A percentile compares a stretch with the other conserved stretches of the same genome.
phyloP scores from a whole-genome alignment of 1,140 invertebrate genomes.

The Caenorhabditis brenneri region DNA sequence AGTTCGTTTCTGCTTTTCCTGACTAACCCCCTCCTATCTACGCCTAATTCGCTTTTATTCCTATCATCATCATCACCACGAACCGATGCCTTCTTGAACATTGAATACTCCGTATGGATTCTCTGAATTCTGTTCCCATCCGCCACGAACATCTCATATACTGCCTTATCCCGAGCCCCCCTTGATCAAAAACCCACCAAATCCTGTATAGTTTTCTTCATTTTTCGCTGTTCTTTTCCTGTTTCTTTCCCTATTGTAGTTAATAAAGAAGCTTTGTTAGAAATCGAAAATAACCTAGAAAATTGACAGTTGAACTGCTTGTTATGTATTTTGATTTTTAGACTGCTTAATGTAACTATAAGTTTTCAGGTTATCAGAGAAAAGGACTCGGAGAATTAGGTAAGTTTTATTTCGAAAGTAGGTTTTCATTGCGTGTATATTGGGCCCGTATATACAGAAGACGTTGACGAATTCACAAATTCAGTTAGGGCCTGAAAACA shows the following conservation, averaged over 20 bases:
- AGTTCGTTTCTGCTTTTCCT: neutral
- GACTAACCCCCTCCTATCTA: neutral
- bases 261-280: neutral
- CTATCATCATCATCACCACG: neutral
- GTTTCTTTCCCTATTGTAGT: neutral
- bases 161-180: conserved; percentile 19
- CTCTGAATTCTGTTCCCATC: neutral
- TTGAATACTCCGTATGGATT: neutral
- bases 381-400: too few relatives aligned
- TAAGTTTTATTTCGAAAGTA: too few relatives aligned
- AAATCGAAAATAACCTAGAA: neutral
- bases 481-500: conserved; percentile 38
- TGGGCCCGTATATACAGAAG: conserved; percentile 13
- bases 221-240: neutral
- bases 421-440: too few relatives aligned
- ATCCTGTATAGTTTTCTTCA: conserved; percentile 20
- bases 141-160: conserved; percentile 32
- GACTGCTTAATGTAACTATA: too few relatives aligned
- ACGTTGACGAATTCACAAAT: neutral
- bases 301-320: too few relatives aligned
- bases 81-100: neutral
- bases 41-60: neutral
- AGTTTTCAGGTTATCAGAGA: too few relatives aligned
- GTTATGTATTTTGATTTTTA: too few relatives aligned
- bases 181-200: neutral